phyloP scores from a whole-genome alignment of 30 jellyfish, hydroid and myxozoan species.

The Pseudorhiza aurosa region DNA sequence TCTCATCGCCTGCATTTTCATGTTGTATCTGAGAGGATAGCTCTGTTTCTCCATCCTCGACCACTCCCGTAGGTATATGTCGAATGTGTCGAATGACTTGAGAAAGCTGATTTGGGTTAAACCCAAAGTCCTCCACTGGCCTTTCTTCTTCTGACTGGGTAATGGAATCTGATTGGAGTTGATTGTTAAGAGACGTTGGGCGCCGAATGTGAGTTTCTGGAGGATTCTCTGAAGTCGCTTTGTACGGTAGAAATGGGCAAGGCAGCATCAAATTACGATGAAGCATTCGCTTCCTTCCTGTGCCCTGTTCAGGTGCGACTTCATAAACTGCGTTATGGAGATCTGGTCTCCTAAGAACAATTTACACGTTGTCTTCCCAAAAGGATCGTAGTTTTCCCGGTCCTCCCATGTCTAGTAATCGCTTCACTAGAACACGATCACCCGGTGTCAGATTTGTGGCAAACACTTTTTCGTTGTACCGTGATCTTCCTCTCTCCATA shows the following conservation, averaged over 20 bases:
- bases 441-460: conserved; percentile 19
- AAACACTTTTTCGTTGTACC: conserved; percentile 18
- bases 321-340: conserved; percentile 10
- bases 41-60: conserved; percentile 3
- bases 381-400: conserved; percentile 53
- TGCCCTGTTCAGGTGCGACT: not conserved
- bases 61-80: not conserved
- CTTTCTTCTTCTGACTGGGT: not conserved
- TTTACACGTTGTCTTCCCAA: conserved; percentile 44
- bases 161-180: not conserved
- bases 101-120: not conserved
- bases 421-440: conserved; percentile 31
- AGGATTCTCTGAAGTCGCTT: not conserved
- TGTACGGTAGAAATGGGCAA: not conserved
- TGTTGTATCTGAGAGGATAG: not conserved
- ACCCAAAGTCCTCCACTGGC: not conserved
- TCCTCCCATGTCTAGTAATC: conserved; percentile 32
- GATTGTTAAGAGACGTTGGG: not conserved
- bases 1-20: not conserved
- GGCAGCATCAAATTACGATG: conserved; percentile 1
- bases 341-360: conserved; percentile 16
- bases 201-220: not conserved
- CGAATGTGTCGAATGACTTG: not conserved
- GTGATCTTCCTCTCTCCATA: conserved; percentile 7
- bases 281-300: conserved; percentile 15